Evolutionary conservation across 2,113 vertebrate genomes (phyloP), one percentile per base, ranked within the genome.

Genomic region (Gavialis gangeticus): DNA sequence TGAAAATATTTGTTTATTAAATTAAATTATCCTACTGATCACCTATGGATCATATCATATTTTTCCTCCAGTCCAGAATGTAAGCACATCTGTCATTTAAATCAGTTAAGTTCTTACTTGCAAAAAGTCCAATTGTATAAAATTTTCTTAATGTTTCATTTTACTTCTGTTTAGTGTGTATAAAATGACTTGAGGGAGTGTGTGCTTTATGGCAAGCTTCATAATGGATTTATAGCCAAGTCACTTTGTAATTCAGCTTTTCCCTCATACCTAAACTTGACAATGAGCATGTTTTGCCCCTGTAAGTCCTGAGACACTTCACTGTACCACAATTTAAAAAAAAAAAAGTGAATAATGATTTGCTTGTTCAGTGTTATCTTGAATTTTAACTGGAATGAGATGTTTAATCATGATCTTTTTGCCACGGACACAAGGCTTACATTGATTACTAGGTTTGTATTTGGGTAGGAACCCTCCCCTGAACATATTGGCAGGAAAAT

Each of bases 171-270:
- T 12, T 6, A 10, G 4, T 63, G 22, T 71, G 87, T 87, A 59
- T 79, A 5, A 62, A 67, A 82, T 79, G 19, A 7, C 4, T 69
- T 84, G 18, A 0, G 0, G 5, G 3, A 17, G 12, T 55, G 12
- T 27, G 14, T 24, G 7, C 4, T 79, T 63, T 5, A 15, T 83
- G 4, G 62, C 22, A 27, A 34, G 34, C 56, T 4, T 11, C 82
- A 92, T 87, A 84, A 60, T 57, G 69, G 7, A 60, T 81, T 75
- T 81, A 28, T 87, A 28, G 64, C 59, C 59, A 37, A 87, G 17
- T 18, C 6, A 4, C 12, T 63, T 75, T 60, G 64, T 64, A 46
- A 87, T 37, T 27, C 16, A 57, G 30, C 67, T 87, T 46, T 78
- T 62, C 18, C 28, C 59, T 81, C 54, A 88, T 30, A 15, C 66